Base-by-base conservation (phyloP, 2,113 vertebrate genomes). In the Dasyprocta punctata region DNA sequence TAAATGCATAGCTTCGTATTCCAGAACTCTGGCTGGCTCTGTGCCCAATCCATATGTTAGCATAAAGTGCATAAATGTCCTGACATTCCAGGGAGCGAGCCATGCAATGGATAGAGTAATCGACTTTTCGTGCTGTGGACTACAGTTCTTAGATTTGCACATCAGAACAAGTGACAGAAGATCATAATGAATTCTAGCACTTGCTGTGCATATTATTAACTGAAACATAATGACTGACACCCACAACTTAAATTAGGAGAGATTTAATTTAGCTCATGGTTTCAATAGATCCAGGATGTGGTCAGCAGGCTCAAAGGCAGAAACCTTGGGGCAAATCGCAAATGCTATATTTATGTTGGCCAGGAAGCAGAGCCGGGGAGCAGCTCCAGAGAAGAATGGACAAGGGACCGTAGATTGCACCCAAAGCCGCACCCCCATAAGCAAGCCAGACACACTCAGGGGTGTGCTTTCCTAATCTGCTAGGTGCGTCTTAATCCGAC, bases 81-180 rank as follows among this genome's bases (percentile, higher is more conserved):
- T 20, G 3, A 33, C 63, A 77, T 87, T 67, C n/a, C 33, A 60
- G 6, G 8, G 44, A 33, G 83, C 49, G 24, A 84, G 16, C 19
- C 86, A 5, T 88, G 63, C 13, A 38, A 28, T 44, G 17, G 1
- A 17, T 1, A 77, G 30, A 7, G 56, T 44, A 30, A 44, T 89
- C 3, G 4, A 22, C 9, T 47, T 86, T 36, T 22, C 30, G n/a
- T 52, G 3, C 4, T 14, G 1, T 3, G 33, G 7, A 47, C 4
- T 38, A 8, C 61, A n/a, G 0, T 16, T 19, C 49, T 89, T 44
- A 36, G 4, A 69, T 80, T 26, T 80, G 22, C 11, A 36, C 58
- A 38, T 58, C 20, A 54, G 24, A 33, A 73, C 28, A 71, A 20
- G 3, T 30, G 28, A 65, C 28, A 10, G 16, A 65, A 91, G 78